Evolutionary conservation across 1,140 invertebrate genomes (phyloP), one percentile per base, ranked within the genome.

Genomic region (Trachelipus rathkii): DNA sequence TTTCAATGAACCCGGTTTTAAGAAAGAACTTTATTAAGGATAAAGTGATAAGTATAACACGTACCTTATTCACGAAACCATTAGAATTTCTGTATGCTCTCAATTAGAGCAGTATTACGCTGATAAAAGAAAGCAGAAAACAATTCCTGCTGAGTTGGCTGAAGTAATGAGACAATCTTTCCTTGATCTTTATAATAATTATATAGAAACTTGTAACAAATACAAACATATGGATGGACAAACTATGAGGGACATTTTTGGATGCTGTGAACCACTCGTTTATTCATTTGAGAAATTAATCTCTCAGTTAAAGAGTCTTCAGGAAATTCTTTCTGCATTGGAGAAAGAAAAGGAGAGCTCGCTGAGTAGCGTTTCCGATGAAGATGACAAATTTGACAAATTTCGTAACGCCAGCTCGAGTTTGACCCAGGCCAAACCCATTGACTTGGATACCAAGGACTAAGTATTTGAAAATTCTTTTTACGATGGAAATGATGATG

Each of bases 1-100:
- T 83, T 87, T 87, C 82, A 89, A 89, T 85, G 89, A 89, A 84
- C 88, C 88, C 60, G 88, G 88, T 7, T 89, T 87, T 83, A 84
- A 87, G 84, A 82, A 84, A 86, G 73, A 86, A 86, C 33, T 85
- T 86, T 72, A 83, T 81, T 21, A 85, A 86, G 81, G 86, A 86
- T 80, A 87, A 86, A 6, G 71, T 87, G 13, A 78, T 84, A 53
- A 85, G 86, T 45, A 86, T 19, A 60, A 60, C 50, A 60, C 8
- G 4, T 60, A 15, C 11, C 11, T 60, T 19, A 60, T 8, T 60
- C 50, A 60, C 50, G 50, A 60, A 19, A 60, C 50, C 3, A 60
- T 60, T 15, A 60, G 50, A 60, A 19, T 60, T 8, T 13, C 50
- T 60, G 50, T 60, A 13, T 60, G 50, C 8, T 13, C 11, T 60